Conservation (phyloP, 1,140 invertebrate species). For the Spodoptera frugiperda region DNA sequence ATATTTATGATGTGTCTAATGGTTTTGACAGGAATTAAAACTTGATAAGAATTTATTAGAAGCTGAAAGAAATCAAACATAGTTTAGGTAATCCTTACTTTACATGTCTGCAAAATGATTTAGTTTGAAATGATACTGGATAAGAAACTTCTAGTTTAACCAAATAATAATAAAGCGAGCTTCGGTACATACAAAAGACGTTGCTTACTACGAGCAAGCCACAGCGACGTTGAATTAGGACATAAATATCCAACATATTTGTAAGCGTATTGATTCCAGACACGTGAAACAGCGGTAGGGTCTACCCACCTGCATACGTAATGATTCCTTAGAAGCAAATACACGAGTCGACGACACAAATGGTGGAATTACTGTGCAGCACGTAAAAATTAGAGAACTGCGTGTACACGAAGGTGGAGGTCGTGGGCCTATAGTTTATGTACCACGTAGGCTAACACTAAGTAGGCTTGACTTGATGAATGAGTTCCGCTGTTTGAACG, state of each 20-base stretch:
- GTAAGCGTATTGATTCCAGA: slow-evolving; percentile 22
- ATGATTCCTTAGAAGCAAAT: slow-evolving; percentile 23
- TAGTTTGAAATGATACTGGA: too few species aligned
- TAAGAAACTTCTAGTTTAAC: too few species aligned
- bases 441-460: too few species aligned
- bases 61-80: too few species aligned
- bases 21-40: too few species aligned
- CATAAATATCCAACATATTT: slow-evolving; percentile 26
- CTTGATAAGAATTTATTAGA: too few species aligned
- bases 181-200: background rate
- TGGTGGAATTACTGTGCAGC: background rate
- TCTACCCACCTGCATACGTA: slow-evolving; percentile 28
- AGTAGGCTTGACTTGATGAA: too few species aligned
- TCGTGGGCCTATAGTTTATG: background rate
- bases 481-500: too few species aligned
- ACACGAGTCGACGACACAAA: slow-evolving; percentile 15
- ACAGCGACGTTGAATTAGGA: slow-evolving; percentile 21
- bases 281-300: slow-evolving; percentile 26
- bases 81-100: too few species aligned
- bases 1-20: background rate
- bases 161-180: background rate
- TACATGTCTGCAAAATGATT: too few species aligned
- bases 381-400: background rate
- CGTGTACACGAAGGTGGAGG: background rate
- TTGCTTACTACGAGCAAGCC: background rate